A percentile compares a stretch with the other conserved stretches of the same genome.
Conservation (phyloP, 2,797 vertebrate genomes). For the Urophycis tenuis region DNA sequence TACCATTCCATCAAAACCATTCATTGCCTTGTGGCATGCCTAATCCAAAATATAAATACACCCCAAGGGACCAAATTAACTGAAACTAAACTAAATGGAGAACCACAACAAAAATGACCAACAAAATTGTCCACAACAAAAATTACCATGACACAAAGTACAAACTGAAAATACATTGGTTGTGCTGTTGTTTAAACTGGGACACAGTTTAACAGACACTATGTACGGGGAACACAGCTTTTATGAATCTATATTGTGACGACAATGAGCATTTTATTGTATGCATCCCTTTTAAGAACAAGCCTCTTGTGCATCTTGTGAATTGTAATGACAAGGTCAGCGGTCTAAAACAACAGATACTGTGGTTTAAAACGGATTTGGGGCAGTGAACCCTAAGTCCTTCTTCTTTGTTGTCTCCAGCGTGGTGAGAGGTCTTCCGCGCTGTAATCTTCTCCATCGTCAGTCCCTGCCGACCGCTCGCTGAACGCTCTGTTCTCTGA, state of each 20-base stretch:
- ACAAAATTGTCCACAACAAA: not conserved
- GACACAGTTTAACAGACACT: not conserved
- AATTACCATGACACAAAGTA: not conserved
- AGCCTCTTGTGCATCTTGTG: not conserved
- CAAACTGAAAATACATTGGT: not conserved
- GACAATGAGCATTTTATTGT: not conserved
- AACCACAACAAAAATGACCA: no score
- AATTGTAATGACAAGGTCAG: not conserved
- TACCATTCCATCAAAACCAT: conserved; percentile 39
- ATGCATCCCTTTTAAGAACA: no score
- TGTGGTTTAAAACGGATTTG: no score
- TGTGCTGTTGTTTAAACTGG: not conserved
- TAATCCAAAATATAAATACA: not conserved
- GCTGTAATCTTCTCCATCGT: no score
- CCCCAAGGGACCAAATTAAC: not conserved
- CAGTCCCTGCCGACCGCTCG: no score
- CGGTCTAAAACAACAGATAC: no score
- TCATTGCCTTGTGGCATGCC: conserved; percentile 7
- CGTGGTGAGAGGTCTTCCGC: no score
- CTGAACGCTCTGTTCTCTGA: no score
- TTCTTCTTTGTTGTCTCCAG: no score
- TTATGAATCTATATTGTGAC: not conserved
- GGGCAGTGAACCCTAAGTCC: no score
- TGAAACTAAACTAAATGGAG: not conserved
- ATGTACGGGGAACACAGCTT: not conserved